Conservation (phyloP, 2,113 vertebrate species). For the Furnarius figulus region DNA sequence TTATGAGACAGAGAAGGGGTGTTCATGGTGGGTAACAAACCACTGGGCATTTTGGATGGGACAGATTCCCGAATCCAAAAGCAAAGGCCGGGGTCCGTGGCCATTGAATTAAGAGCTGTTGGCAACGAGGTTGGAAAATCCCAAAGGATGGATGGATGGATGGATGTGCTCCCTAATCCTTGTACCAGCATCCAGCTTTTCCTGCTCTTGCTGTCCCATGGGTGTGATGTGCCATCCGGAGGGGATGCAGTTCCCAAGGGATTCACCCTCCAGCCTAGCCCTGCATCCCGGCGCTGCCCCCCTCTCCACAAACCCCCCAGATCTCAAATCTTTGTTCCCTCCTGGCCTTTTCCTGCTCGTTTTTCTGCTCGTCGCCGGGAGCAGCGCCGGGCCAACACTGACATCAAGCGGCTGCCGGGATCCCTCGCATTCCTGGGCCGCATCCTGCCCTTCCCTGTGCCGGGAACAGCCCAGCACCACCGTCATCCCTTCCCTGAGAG, state of each 20-base stretch:
- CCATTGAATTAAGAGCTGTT: rapidly evolving
- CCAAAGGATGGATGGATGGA: too few species aligned
- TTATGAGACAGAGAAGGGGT: background rate
- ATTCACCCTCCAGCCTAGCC: background rate
- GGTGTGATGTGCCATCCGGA: background rate
- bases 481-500: background rate
- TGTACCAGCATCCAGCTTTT: background rate
- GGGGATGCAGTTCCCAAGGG: background rate
- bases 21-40: rapidly evolving
- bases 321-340: background rate
- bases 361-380: background rate
- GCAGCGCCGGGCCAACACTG: background rate
- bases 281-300: background rate
- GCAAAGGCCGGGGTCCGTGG: background rate
- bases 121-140: background rate
- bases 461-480: background rate
- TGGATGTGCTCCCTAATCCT: background rate
- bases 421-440: background rate
- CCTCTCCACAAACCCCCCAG: background rate
- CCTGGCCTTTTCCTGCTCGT: background rate
- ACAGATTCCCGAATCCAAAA: background rate
- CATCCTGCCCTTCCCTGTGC: background rate
- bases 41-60: rapidly evolving
- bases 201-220: rapidly evolving
- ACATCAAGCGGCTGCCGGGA: constrained; percentile 6